Percentiles rank a stretch among this genome's conserved stretches.
phyloP scores from a whole-genome alignment of 2,888 invertebrate genomes.

The Thysanoteuthis rhombus region DNA sequence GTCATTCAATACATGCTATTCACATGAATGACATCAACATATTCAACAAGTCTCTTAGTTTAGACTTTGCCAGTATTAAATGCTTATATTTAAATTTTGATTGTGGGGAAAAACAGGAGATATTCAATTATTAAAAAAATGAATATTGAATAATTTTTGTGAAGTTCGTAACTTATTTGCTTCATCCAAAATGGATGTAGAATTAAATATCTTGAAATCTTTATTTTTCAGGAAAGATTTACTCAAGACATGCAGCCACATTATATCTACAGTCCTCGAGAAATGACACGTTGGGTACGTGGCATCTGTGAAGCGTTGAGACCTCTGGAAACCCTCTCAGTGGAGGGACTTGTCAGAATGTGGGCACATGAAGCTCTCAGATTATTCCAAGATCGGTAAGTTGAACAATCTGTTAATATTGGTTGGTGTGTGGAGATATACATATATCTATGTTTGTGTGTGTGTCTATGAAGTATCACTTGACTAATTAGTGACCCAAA shows the following conservation, averaged over 20 bases:
- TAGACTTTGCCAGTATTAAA: too few relatives aligned
- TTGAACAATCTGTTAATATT: not conserved
- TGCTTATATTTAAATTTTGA: not conserved
- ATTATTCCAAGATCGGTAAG: slow-evolving; percentile 82
- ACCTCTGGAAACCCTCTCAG: slow-evolving; percentile 88
- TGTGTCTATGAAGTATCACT: too few relatives aligned
- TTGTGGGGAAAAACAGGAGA: not conserved
- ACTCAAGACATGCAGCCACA: slow-evolving; percentile 99
- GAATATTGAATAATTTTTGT: not conserved
- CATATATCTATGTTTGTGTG: too few relatives aligned
- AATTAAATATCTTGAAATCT: not conserved
- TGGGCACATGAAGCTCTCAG: slow-evolving; percentile 99
- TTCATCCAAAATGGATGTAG: not conserved
- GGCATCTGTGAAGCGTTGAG: slow-evolving; percentile 98
- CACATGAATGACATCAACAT: too few relatives aligned
- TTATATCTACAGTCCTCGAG: slow-evolving; percentile 96
- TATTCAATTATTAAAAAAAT: not conserved
- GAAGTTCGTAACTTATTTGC: too few relatives aligned
- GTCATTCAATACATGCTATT: too few relatives aligned
- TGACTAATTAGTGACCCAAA: too few relatives aligned
- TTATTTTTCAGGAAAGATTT: slow-evolving; percentile 79
- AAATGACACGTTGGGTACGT: slow-evolving; percentile 99
- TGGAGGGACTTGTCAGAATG: slow-evolving; percentile 94
- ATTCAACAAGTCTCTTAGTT: too few relatives aligned
- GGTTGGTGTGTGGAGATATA: not conserved